Base-by-base conservation (phyloP, 1,140 invertebrate genomes). In the Colletes latitarsis region DNA sequence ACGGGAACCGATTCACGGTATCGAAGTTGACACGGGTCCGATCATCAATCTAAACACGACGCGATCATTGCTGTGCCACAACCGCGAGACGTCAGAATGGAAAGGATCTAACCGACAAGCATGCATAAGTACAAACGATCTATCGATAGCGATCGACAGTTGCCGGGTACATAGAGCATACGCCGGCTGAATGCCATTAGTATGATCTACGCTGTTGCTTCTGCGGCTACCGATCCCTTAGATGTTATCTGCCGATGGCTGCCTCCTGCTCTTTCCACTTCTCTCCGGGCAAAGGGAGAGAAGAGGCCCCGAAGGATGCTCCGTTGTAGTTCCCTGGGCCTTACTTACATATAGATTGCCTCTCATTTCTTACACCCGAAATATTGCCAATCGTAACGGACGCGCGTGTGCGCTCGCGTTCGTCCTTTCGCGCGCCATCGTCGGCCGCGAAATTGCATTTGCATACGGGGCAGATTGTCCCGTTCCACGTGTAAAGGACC, bases 291-390 rank as follows among this genome's bases (percentile, higher is more conserved):
- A 43, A 21, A 39, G 41, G 41, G 66, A 55, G 74, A n/a, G 46
- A 71, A 66, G 39, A n/a, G 60, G 30, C 19, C 53, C 63, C 66
- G 19, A 68, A 64, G 49, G 68, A 82, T 55, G 43, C 52, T 30
- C 55, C 46, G 60, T 79, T 72, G 73, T 73, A 75, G 67, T 82
- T 60, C 53, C 53, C 58, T 19, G 70, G 57, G 64, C 82, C 89
- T 90, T 87, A 89, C 89, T 90, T 90, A 90, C 88, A 90, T 90
- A 89, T 89, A 89, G 87, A 90, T 90, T 90, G 82, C 81, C 77
- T 87, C 78, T 72, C 84, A 81, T 84, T 88, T 90, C 84, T 89
- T 86, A 78, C 82, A 80, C 74, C 85, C 83, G 83, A 90, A 89
- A 90, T 89, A 90, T 89, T 88, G 77, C 88, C 82, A 78, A 88